These are phyloP conservation scores for Hexactinellida sp. DNA, from an alignment of 37 sponge, comb jelly and placozoan species.

Conservation along the genomic window DNA sequence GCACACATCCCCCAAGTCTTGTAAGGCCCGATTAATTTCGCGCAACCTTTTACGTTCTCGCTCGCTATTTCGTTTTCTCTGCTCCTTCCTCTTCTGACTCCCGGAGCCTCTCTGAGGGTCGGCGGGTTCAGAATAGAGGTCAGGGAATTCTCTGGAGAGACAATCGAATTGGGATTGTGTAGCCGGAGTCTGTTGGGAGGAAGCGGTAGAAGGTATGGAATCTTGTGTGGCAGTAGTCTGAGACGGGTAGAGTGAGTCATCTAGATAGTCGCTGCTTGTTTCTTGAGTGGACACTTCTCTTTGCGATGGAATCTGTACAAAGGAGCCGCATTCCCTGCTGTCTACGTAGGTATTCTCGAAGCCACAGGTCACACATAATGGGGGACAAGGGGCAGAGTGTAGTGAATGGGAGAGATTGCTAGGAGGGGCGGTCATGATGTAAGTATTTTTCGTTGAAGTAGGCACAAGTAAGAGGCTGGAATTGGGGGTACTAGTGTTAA, in stretches of 20 bases:
- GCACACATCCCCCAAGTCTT: conserved; percentile 12
- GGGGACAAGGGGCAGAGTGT: neutral
- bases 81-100: neutral
- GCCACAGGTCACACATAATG: neutral
- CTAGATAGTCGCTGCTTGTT: neutral
- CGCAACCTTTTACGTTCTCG: neutral
- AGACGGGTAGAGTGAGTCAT: neutral
- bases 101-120: too few relatives aligned
- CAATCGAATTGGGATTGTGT: too few relatives aligned
- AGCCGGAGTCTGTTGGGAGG: too few relatives aligned
- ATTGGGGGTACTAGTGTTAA: neutral
- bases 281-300: neutral
- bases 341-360: neutral
- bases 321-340: neutral
- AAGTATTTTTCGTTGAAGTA: neutral
- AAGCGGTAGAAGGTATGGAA: neutral
- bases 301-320: neutral
- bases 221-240: neutral
- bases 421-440: neutral
- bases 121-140: too few relatives aligned
- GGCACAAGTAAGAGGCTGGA: neutral
- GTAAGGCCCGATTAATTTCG: neutral
- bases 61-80: neutral
- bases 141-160: too few relatives aligned
- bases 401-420: neutral